Evolutionary conservation across 2,888 invertebrate genomes (phyloP).

Genomic region (Zhuqinia jingwanae): DNA sequence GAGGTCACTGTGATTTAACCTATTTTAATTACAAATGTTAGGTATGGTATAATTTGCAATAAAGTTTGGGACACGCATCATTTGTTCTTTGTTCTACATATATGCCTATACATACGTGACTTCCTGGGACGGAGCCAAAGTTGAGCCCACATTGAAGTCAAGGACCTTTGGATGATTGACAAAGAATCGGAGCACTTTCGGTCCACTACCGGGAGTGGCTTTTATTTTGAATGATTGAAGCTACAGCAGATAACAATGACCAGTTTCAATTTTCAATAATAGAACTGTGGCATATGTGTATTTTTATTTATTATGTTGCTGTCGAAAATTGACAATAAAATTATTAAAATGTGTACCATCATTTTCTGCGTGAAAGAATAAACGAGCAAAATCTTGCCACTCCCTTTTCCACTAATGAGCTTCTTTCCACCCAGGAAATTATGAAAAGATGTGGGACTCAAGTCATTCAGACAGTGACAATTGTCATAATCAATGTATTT

Average conservation of each 20-base stretch:
- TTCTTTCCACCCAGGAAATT: constrained; percentile 61
- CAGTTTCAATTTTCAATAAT: too few relatives aligned
- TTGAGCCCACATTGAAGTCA: constrained; percentile 53
- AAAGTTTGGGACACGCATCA: too few relatives aligned
- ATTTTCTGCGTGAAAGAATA: constrained; percentile 63
- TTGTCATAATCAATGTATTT: constrained; percentile 52
- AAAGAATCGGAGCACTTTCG: constrained; percentile 68
- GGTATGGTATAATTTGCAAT: too few relatives aligned
- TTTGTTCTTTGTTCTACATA: too few relatives aligned
- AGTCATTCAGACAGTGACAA: constrained; percentile 59
- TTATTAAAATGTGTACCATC: constrained; percentile 57
- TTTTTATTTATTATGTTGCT: neutral
- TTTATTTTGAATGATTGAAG: constrained; percentile 66
- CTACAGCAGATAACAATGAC: constrained; percentile 18
- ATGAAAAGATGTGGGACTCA: constrained; percentile 57
- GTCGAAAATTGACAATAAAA: neutral
- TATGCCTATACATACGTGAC: constrained; percentile 70
- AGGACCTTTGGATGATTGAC: constrained; percentile 68
- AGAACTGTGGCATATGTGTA: neutral
- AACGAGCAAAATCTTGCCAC: constrained; percentile 57
- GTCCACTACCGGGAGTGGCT: constrained; percentile 54
- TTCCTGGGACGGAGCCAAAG: constrained; percentile 65
- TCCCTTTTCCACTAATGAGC: constrained; percentile 56
- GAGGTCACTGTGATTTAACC: too few relatives aligned
- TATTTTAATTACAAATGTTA: too few relatives aligned